A percentile compares a stretch with the other conserved stretches of the same genome.
Conservation (phyloP, 2,113 vertebrate genomes). For the Megalops atlanticus region DNA sequence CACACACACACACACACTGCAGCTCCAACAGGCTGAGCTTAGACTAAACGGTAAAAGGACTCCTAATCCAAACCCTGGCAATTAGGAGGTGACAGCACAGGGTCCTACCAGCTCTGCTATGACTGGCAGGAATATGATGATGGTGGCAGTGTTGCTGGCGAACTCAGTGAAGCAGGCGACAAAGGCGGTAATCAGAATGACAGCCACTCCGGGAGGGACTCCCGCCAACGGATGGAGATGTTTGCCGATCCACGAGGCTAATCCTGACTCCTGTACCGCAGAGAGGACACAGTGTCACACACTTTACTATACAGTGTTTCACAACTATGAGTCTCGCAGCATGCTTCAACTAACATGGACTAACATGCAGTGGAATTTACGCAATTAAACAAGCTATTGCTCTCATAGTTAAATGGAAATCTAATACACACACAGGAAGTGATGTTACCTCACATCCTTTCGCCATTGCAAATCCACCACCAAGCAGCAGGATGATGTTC, state of each 20-base stretch:
- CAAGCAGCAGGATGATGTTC: slow-evolving; percentile 92
- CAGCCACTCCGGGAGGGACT: slow-evolving; percentile 79
- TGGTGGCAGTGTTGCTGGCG: slow-evolving; percentile 95
- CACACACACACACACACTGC: background rate
- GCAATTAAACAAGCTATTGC: too few species aligned
- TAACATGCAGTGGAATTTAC: too few species aligned
- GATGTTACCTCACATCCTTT: slow-evolving; percentile 90
- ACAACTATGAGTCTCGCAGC: too few species aligned
- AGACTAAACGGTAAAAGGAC: too few species aligned
- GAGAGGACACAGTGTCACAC: background rate
- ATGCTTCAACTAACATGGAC: too few species aligned
- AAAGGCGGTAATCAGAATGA: slow-evolving; percentile 83
- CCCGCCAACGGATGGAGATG: slow-evolving; percentile 84
- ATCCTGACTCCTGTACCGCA: slow-evolving; percentile 83
- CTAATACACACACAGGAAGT: background rate
- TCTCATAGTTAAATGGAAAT: too few species aligned
- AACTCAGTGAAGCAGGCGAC: slow-evolving; percentile 93
- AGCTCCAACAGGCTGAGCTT: too few species aligned
- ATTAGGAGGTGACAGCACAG: background rate
- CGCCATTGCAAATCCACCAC: slow-evolving; percentile 97
- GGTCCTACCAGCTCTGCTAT: slow-evolving; percentile 89
- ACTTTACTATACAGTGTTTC: too few species aligned
- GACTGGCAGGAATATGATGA: slow-evolving; percentile 92
- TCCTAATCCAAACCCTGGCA: too few species aligned
- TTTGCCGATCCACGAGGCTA: slow-evolving; percentile 88